Percentiles rank a stretch among this genome's conserved stretches.
These are phyloP conservation scores for Phyllopteryx taeniolatus DNA, from an alignment of 2,113 vertebrate species.

Conservation along the genomic window DNA sequence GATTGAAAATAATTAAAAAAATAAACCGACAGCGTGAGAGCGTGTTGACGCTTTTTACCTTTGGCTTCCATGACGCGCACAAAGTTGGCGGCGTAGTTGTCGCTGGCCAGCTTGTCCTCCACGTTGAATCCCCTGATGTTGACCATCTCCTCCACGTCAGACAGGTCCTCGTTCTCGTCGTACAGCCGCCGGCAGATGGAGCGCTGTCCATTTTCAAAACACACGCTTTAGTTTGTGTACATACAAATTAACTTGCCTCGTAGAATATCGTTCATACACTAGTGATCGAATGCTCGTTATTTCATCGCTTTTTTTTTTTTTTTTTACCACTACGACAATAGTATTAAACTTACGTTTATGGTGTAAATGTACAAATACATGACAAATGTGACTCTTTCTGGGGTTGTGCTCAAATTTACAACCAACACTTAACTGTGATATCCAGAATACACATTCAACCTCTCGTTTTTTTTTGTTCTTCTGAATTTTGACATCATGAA, in stretches of 20 bases:
- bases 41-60: constrained; percentile 79
- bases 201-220: constrained; percentile 71
- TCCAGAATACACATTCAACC: too few relatives aligned
- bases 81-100: constrained; percentile 80
- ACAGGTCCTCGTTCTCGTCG: constrained; percentile 90
- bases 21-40: neutral
- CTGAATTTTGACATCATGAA: too few relatives aligned
- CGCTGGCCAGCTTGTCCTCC: constrained; percentile 89
- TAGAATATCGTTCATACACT: neutral
- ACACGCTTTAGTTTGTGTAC: constrained; percentile 21
- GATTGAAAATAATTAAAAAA: too few relatives aligned
- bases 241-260: neutral
- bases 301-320: neutral
- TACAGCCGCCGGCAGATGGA: constrained; percentile 88
- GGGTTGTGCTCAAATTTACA: too few relatives aligned
- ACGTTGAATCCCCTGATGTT: constrained; percentile 89
- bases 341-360: too few relatives aligned
- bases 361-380: too few relatives aligned
- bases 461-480: too few relatives aligned
- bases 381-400: too few relatives aligned
- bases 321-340: too few relatives aligned
- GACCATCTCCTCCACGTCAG: constrained; percentile 92
- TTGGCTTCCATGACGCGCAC: constrained; percentile 89
- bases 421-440: too few relatives aligned
- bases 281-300: neutral